These are phyloP conservation scores for Atherinomorus stipes DNA, from an alignment of 2,113 vertebrate species.

Conservation along the genomic window DNA sequence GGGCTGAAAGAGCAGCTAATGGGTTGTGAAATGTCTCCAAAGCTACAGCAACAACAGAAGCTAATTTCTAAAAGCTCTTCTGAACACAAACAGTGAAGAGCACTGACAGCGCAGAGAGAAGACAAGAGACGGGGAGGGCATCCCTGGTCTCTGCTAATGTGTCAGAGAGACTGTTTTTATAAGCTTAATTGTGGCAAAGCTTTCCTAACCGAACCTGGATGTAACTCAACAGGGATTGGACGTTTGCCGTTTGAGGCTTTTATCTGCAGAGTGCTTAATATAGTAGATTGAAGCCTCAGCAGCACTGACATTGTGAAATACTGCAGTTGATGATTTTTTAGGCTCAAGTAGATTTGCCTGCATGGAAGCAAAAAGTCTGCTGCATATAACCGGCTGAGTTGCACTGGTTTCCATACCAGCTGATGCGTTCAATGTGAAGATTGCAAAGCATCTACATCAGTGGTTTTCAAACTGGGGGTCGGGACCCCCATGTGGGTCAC, in stretches of 20 bases:
- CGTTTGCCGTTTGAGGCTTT: conserved; percentile 34
- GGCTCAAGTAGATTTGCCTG: conserved; percentile 30
- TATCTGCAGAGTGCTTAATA: conserved; percentile 26
- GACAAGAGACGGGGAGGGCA: neutral
- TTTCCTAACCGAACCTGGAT: conserved; percentile 23
- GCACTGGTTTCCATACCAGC: too few relatives aligned
- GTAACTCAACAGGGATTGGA: conserved; percentile 9
- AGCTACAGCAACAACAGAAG: conserved; percentile 65
- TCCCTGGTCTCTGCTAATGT: conserved; percentile 49
- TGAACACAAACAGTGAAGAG: conserved; percentile 48
- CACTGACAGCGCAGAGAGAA: conserved; percentile 52
- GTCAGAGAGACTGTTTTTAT: conserved; percentile 73
- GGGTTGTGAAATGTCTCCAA: conserved; percentile 73
- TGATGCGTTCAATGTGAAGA: neutral
- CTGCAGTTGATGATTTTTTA: conserved; percentile 11
- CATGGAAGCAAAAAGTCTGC: neutral
- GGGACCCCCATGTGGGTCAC: too few relatives aligned
- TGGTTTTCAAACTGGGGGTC: too few relatives aligned
- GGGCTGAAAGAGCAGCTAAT: conserved; percentile 76
- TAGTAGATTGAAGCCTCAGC: conserved; percentile 25
- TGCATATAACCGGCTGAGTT: too few relatives aligned
- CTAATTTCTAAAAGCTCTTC: conserved; percentile 69
- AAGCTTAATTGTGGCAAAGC: conserved; percentile 69
- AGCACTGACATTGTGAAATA: conserved; percentile 55
- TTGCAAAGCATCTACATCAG: neutral